Evolutionary conservation across 2,113 vertebrate genomes (phyloP), one percentile per base, ranked within the genome.

Genomic region (Dermatemys mawii): DNA sequence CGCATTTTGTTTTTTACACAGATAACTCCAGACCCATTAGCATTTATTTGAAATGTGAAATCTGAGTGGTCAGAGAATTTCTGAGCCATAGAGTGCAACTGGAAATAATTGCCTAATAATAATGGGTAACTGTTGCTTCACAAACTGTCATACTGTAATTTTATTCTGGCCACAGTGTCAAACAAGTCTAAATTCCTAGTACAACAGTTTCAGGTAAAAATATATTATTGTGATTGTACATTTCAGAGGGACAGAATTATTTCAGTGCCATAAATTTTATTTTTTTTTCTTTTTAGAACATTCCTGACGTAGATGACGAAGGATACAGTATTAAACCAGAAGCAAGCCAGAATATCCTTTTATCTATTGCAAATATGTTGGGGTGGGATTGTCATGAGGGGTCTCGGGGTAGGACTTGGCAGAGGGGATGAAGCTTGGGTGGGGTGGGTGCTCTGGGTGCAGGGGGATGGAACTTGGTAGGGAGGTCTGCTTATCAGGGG

Each of bases 251-350:
- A 87, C 12, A 60, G 57, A 73, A n/a, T 16, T 91, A 46, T 82
- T 94, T 96, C 35, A 80, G 88, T 92, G 67, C 1, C 86, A 24
- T 95, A 75, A 73, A 79, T 89, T 87, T 78, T 90, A 24, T 88
- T 76, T 53, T 88, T 95, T 73, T 57, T 88, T 95, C 13, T 79
- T 95, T 97, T 84, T 87, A 99, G 99, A 99, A 99, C 90, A 98
- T 99, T 96, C 99, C 99, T 90, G 99, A 98, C 96, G 99, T 99
- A 29, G 99, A 99, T 95, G 99, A 99, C 73, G 99, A 99, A 97
- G 99, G 99, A 32, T 99, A 99, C 97, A 99, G 99, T 95, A 99
- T 99, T 98, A 98, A 99, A 96, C 99, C 99, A 84, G 99, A 99
- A 98, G 94, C 95, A 92, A 98, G 98, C 95, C 99, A 99, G 95